These are phyloP conservation scores for Poicephalus gulielmi DNA, from an alignment of 2,113 vertebrate genomes.

Conservation along the genomic window DNA sequence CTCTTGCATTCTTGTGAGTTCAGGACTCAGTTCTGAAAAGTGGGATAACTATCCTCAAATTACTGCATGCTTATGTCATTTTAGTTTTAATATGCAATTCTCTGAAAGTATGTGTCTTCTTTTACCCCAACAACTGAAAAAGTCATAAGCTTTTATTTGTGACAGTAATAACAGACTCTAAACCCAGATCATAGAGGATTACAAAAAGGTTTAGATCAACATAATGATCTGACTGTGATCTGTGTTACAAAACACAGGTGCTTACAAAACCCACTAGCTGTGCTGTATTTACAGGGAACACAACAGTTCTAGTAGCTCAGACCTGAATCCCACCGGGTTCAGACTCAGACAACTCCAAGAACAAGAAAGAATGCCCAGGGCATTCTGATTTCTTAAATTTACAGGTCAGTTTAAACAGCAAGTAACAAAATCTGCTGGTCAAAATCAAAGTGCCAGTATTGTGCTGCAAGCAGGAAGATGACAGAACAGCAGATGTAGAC, in stretches of 20 bases:
- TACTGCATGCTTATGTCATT: background rate
- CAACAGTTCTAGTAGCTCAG: background rate
- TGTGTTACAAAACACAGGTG: constrained; percentile 19
- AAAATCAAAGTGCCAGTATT: background rate
- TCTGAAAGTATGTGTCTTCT: background rate
- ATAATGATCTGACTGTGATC: constrained; percentile 53
- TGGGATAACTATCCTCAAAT: background rate
- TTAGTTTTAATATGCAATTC: constrained; percentile 5
- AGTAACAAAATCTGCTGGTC: background rate
- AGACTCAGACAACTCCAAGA: background rate
- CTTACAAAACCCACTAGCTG: constrained; percentile 5
- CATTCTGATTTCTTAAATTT: background rate
- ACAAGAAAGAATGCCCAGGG: background rate
- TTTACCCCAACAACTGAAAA: constrained; percentile 26
- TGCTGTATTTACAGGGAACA: background rate
- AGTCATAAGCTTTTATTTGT: constrained; percentile 60
- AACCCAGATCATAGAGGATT: constrained; percentile 67
- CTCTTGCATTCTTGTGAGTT: background rate
- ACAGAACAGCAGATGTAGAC: background rate
- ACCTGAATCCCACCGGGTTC: fast-evolving
- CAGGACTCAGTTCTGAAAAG: background rate
- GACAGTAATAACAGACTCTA: constrained; percentile 65
- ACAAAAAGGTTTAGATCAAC: constrained; percentile 62
- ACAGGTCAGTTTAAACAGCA: background rate
- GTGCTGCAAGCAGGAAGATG: constrained; percentile 10